These are phyloP conservation scores for Drosophila punjabiensis DNA, from an alignment of 1,140 invertebrate species.

Conservation along the genomic window DNA sequence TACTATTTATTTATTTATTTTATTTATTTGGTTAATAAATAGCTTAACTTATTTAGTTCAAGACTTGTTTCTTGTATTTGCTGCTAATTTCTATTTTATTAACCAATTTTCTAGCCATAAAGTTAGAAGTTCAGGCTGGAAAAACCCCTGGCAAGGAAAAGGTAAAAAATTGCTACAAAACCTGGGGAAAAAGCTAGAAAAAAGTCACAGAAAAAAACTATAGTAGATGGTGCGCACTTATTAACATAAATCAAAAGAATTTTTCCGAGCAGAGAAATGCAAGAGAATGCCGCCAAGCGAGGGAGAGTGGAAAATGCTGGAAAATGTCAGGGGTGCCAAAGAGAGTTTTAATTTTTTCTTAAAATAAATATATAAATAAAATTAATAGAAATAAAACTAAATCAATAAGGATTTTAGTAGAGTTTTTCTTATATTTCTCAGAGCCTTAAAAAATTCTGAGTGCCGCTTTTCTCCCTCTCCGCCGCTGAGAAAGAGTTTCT, in stretches of 20 bases:
- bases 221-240: conserved; percentile 67
- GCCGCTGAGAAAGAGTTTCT: conserved; percentile 28
- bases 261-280: conserved; percentile 59
- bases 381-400: background rate
- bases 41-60: background rate
- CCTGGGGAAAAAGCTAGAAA: conserved; percentile 35
- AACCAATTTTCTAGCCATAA: rapidly evolving
- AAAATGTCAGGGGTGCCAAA: background rate
- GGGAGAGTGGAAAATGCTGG: background rate
- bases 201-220: conserved; percentile 49
- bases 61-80: background rate
- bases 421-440: background rate
- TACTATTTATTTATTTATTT: conserved; percentile 2
- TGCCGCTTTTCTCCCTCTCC: background rate
- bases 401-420: background rate
- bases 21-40: background rate
- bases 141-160: background rate
- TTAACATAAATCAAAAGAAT: conserved; percentile 77
- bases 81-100: background rate
- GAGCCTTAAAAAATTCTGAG: conserved; percentile 5
- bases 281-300: conserved; percentile 13
- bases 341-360: background rate
- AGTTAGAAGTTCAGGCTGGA: background rate
- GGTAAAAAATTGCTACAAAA: background rate
- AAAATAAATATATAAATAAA: background rate